A percentile compares a stretch with the other conserved stretches of the same genome.
Conservation (phyloP, 1,140 invertebrate genomes). For the Halesus radiatus region DNA sequence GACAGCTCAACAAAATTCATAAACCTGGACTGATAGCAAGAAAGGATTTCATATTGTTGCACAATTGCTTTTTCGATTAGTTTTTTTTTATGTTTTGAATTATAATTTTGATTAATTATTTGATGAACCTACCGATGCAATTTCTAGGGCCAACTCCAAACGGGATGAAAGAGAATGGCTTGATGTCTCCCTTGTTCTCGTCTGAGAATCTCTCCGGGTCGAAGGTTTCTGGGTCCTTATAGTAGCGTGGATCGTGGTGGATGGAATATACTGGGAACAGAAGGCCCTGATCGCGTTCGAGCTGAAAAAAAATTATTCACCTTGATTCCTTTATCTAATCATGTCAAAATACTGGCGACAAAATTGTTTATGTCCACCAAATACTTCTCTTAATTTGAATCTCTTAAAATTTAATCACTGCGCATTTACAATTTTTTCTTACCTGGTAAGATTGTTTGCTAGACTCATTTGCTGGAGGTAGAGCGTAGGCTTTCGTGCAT, state of each 20-base stretch:
- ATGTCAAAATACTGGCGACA: too few species aligned
- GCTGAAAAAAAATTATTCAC: neutral
- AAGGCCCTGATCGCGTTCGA: slow-evolving; percentile 44
- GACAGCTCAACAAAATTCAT: too few species aligned
- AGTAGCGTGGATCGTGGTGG: slow-evolving; percentile 68
- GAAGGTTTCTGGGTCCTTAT: slow-evolving; percentile 70
- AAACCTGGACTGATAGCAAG: too few species aligned
- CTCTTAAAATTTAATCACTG: too few species aligned
- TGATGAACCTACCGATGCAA: slow-evolving; percentile 64
- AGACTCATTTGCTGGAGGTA: slow-evolving; percentile 50
- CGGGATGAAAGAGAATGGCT: slow-evolving; percentile 60
- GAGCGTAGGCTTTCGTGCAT: slow-evolving; percentile 60
- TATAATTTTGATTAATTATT: too few species aligned
- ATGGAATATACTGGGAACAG: slow-evolving; percentile 57
- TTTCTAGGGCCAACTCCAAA: slow-evolving; percentile 63
- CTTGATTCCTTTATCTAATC: too few species aligned
- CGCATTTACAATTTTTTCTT: too few species aligned
- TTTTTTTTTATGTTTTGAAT: too few species aligned
- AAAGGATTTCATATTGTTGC: too few species aligned
- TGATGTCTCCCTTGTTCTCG: slow-evolving; percentile 57
- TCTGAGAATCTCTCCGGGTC: slow-evolving; percentile 63
- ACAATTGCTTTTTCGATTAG: too few species aligned
- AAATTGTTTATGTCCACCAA: too few species aligned
- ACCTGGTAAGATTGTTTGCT: neutral
- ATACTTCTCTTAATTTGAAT: too few species aligned